phyloP scores from a whole-genome alignment of 1,140 invertebrate genomes.

The Propsilocerus akamusi region DNA sequence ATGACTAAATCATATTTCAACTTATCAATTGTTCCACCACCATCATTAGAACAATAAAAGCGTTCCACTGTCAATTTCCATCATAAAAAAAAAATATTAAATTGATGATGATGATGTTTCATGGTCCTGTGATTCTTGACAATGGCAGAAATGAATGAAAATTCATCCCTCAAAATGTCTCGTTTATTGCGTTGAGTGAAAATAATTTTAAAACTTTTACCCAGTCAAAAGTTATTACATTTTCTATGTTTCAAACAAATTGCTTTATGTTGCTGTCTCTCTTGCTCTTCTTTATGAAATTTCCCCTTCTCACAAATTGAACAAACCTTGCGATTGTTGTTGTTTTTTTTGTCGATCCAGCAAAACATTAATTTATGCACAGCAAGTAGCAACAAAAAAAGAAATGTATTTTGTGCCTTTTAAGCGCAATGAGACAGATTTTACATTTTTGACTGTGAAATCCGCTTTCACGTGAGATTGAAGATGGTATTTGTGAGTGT shows the following conservation, averaged over 20 bases:
- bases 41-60: not conserved
- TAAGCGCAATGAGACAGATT: not conserved
- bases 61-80: not conserved
- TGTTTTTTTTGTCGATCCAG: not conserved
- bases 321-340: not conserved
- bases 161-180: not conserved
- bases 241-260: conserved; percentile 2
- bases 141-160: not conserved
- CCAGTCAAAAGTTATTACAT: conserved; percentile 2
- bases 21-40: no score
- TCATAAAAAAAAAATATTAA: no score
- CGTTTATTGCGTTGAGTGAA: no score
- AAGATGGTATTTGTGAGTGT: not conserved
- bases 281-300: not conserved
- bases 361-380: conserved; percentile 2
- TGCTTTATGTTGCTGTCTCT: not conserved
- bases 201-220: no score
- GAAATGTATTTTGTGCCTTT: not conserved
- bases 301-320: not conserved
- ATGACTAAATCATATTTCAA: conserved; percentile 3
- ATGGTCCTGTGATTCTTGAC: not conserved
- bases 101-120: not conserved
- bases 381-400: not conserved
- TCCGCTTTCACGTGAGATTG: no score
- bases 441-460: not conserved